A percentile compares a stretch with the other conserved stretches of the same genome.
These are phyloP conservation scores for Mesocentrotus franciscanus DNA, from an alignment of 53 echinoderm and acorn worm species.

Conservation along the genomic window DNA sequence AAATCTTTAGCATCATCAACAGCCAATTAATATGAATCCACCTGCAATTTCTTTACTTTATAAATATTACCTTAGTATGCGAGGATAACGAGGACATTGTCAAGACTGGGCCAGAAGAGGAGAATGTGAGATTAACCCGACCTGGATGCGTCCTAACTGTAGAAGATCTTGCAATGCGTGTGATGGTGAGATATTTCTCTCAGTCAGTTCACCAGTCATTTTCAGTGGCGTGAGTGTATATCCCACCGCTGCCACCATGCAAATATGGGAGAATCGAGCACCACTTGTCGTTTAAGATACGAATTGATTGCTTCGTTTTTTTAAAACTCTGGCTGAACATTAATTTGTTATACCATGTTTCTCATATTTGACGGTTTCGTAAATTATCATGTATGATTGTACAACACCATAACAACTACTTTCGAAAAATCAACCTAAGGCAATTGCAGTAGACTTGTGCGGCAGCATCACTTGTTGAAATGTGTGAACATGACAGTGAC, in stretches of 20 bases:
- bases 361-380: too few relatives aligned
- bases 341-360: too few relatives aligned
- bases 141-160: slow-evolving; percentile 87
- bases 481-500: too few relatives aligned
- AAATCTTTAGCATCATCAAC: not conserved
- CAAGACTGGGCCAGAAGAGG: slow-evolving; percentile 85
- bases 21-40: not conserved
- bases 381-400: too few relatives aligned
- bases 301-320: too few relatives aligned
- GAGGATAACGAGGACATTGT: slow-evolving; percentile 73
- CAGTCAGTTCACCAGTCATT: not conserved
- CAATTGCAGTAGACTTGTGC: too few relatives aligned
- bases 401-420: too few relatives aligned
- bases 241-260: not conserved
- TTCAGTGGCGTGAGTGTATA: not conserved
- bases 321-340: too few relatives aligned
- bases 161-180: slow-evolving; percentile 79
- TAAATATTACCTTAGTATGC: slow-evolving; percentile 64
- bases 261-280: not conserved
- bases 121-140: slow-evolving; percentile 88
- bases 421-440: too few relatives aligned
- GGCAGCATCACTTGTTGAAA: too few relatives aligned
- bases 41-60: not conserved
- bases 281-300: not conserved
- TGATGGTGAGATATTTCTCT: slow-evolving; percentile 52